Evolutionary conservation across 2,888 invertebrate genomes (phyloP).

Genomic region (Camponotus fellah): DNA sequence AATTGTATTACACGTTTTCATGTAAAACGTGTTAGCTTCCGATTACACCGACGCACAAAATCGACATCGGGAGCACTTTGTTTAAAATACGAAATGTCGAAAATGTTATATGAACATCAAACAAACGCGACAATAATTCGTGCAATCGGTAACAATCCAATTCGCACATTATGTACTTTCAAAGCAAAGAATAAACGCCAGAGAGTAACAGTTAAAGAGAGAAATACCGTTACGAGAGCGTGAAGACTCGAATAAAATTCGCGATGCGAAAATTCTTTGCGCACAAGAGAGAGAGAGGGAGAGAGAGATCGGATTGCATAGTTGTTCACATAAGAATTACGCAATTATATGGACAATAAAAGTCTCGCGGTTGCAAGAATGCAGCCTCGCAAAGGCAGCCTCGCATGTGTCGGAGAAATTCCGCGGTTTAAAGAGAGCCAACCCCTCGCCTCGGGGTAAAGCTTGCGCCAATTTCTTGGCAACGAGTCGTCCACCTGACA

Average conservation of each 20-base stretch:
- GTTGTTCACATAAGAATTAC: constrained; percentile 26
- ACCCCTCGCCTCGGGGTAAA: constrained; percentile 18
- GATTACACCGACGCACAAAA: neutral
- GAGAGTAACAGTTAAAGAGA: constrained; percentile 22
- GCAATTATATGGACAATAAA: constrained; percentile 44
- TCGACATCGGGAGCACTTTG: neutral
- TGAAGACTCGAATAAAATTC: neutral
- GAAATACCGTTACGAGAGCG: constrained; percentile 10
- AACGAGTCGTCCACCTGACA: constrained; percentile 26
- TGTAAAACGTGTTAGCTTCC: neutral
- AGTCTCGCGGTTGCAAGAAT: constrained; percentile 39
- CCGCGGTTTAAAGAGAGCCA: constrained; percentile 33
- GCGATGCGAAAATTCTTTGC: constrained; percentile 1
- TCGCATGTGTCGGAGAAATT: constrained; percentile 47
- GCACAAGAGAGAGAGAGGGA: neutral
- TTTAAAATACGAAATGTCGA: constrained; percentile 26
- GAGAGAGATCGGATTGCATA: constrained; percentile 1
- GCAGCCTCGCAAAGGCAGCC: neutral
- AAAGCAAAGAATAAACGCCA: constrained; percentile 5
- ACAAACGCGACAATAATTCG: constrained; percentile 12
- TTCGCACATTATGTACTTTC: constrained; percentile 17
- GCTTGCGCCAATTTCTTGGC: constrained; percentile 36
- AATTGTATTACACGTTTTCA: neutral
- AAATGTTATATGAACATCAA: constrained; percentile 6
- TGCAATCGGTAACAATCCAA: constrained; percentile 10